Conservation (phyloP, 2,797 vertebrate genomes). For the Naso thynnoides region DNA sequence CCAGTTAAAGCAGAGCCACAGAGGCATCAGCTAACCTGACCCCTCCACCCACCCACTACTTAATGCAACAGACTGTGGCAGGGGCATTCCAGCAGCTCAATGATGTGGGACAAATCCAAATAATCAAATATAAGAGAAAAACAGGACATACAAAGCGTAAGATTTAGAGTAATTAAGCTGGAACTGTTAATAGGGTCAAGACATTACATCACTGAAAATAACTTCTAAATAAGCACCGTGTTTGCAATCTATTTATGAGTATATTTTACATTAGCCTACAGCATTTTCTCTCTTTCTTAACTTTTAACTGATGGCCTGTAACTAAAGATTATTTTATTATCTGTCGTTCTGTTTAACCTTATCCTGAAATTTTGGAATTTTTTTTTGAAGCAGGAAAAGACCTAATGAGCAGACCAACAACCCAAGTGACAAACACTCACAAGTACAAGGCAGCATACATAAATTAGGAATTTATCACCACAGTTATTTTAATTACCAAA, state of each 20-base stretch:
- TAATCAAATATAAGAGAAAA: constrained; percentile 50
- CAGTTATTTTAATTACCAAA: no score
- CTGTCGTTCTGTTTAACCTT: background rate
- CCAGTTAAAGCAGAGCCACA: background rate
- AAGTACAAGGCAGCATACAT: no score
- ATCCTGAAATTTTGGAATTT: no score
- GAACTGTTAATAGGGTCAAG: constrained; percentile 27
- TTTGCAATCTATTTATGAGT: background rate
- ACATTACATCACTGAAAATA: background rate
- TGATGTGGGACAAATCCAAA: constrained; percentile 62
- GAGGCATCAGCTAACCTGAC: constrained; percentile 33
- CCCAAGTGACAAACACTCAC: no score
- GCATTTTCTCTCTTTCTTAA: background rate
- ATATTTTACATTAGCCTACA: background rate
- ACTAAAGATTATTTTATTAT: background rate
- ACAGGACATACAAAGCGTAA: constrained; percentile 5
- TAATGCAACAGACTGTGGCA: constrained; percentile 37
- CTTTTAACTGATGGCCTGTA: no score
- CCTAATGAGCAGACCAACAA: no score
- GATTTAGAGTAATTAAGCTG: constrained; percentile 35
- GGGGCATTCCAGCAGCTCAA: constrained; percentile 22
- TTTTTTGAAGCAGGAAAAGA: no score
- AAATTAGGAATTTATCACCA: no score
- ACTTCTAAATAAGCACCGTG: background rate
- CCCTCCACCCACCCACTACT: background rate